phyloP scores from a whole-genome alignment of 2,888 invertebrate genomes.

The Spilarctia lutea region DNA sequence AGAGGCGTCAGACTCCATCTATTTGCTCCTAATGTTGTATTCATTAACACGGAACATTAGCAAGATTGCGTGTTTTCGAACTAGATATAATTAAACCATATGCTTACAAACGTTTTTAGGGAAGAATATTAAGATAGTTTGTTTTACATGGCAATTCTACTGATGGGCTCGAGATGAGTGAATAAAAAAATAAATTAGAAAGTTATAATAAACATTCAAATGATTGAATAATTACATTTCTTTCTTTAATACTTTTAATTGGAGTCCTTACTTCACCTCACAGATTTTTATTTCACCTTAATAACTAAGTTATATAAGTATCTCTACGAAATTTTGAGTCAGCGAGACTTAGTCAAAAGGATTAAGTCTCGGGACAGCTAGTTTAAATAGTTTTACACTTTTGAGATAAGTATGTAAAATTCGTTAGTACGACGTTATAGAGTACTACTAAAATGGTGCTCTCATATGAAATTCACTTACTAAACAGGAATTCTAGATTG shows the following conservation, averaged over 20 bases:
- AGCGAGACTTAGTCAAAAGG: too few relatives aligned
- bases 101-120: not conserved
- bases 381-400: too few relatives aligned
- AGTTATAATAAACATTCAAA: too few relatives aligned
- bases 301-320: too few relatives aligned
- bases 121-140: not conserved
- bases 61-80: constrained; percentile 7
- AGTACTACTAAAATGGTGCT: not conserved
- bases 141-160: not conserved
- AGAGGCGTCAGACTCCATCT: constrained; percentile 8
- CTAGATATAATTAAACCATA: constrained; percentile 6
- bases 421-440: not conserved
- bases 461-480: not conserved
- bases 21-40: constrained; percentile 19
- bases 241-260: too few relatives aligned
- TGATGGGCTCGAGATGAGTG: not conserved
- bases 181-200: not conserved
- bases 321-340: too few relatives aligned
- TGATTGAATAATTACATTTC: too few relatives aligned
- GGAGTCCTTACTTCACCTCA: too few relatives aligned
- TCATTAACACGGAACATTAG: constrained; percentile 14
- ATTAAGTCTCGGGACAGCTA: too few relatives aligned
- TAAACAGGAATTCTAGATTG: not conserved
- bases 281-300: too few relatives aligned
- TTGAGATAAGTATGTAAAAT: not conserved